These are phyloP conservation scores for Numenius arquata DNA, from an alignment of 2,113 vertebrate species.

Conservation along the genomic window DNA sequence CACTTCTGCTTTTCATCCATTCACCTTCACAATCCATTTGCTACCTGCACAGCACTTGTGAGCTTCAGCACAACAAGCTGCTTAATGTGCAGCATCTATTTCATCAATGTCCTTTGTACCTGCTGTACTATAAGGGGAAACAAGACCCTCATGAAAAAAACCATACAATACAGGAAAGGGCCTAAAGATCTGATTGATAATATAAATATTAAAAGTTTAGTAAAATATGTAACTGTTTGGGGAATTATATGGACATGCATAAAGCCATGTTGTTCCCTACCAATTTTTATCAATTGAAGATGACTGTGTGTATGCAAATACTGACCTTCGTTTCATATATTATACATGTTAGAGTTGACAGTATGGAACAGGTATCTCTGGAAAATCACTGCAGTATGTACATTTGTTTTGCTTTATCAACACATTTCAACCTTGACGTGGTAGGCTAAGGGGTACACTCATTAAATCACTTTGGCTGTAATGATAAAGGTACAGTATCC, in stretches of 20 bases:
- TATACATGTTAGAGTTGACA: not conserved
- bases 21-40: not conserved
- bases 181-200: not conserved
- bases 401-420: not conserved
- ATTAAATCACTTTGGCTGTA: not conserved
- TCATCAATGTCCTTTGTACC: not conserved
- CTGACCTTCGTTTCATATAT: not conserved
- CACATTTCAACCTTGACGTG: not conserved
- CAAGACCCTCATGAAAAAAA: not conserved
- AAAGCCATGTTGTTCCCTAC: not conserved
- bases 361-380: not conserved
- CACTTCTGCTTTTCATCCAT: not conserved
- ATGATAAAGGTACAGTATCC: rapidly evolving
- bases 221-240: not conserved
- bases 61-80: not conserved
- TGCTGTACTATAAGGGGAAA: not conserved
- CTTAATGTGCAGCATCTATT: not conserved
- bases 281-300: not conserved
- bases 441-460: not conserved
- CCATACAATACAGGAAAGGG: not conserved
- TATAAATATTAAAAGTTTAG: not conserved
- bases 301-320: not conserved
- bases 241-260: not conserved
- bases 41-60: not conserved
- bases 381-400: not conserved